phyloP scores from a whole-genome alignment of 2,888 invertebrate genomes.

The Drosophila heteroneura region DNA sequence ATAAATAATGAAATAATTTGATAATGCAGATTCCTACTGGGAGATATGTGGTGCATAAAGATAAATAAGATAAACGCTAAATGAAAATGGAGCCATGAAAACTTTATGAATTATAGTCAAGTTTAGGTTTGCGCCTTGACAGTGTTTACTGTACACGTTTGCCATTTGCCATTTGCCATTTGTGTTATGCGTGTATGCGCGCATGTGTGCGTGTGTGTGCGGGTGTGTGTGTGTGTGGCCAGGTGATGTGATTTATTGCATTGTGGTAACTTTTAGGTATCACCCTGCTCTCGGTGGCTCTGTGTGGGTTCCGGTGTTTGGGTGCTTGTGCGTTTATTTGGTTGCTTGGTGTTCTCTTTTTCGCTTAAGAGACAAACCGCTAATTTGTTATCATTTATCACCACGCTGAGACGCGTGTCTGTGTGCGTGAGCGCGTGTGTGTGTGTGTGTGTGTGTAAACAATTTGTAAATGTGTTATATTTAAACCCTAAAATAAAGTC shows the following conservation, averaged over 20 bases:
- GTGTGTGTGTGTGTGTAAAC: slow-evolving; percentile 65
- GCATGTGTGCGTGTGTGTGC: slow-evolving; percentile 7
- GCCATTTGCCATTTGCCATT: slow-evolving; percentile 18
- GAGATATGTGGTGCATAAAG: not conserved
- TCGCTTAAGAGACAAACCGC: slow-evolving; percentile 67
- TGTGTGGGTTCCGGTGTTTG: not conserved
- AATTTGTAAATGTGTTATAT: slow-evolving; percentile 79
- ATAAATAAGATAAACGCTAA: not conserved
- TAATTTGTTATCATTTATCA: slow-evolving; percentile 81
- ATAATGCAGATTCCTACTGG: not conserved
- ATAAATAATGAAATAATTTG: not conserved
- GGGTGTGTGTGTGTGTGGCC: slow-evolving; percentile 42
- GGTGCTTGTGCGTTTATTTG: slow-evolving; percentile 25
- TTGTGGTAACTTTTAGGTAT: slow-evolving; percentile 79
- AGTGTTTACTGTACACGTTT: slow-evolving; percentile 47
- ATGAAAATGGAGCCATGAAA: slow-evolving; percentile 5
- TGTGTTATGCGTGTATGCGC: slow-evolving; percentile 13
- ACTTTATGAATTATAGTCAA: not conserved
- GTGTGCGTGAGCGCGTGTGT: slow-evolving; percentile 14
- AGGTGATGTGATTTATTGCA: slow-evolving; percentile 80
- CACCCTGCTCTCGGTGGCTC: slow-evolving; percentile 23
- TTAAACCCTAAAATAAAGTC: slow-evolving; percentile 78
- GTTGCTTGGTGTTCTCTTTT: slow-evolving; percentile 51
- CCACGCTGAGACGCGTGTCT: slow-evolving; percentile 58
- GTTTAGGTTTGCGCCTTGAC: slow-evolving; percentile 7